phyloP scores from a whole-genome alignment of 1,140 invertebrate genomes.

The Euborellia annulipes region DNA sequence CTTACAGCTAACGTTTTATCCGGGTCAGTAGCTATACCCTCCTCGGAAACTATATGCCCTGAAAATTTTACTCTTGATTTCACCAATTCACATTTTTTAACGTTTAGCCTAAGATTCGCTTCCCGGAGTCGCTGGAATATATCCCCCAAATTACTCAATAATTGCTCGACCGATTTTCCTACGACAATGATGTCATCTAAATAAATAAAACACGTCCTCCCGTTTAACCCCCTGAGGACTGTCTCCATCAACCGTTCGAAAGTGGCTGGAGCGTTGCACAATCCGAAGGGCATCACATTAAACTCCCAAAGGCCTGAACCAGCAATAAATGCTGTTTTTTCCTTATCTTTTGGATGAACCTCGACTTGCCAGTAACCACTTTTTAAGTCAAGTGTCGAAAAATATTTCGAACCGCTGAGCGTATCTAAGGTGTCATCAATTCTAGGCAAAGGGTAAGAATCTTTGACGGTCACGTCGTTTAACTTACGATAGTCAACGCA shows the following conservation, averaged over 20 bases:
- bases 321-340: conserved; percentile 31
- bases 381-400: conserved; percentile 22
- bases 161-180: not conserved
- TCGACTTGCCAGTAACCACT: conserved; percentile 21
- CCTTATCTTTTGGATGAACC: conserved; percentile 16
- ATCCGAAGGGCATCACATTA: conserved; percentile 22
- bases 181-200: conserved; percentile 5
- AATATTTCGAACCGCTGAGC: conserved; percentile 18
- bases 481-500: conserved; percentile 26
- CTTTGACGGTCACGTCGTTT: conserved; percentile 23
- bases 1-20: conserved; percentile 15
- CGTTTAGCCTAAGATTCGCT: conserved; percentile 18
- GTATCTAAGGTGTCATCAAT: conserved; percentile 25
- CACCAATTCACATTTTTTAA: conserved; percentile 21
- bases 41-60: conserved; percentile 16
- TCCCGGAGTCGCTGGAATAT: no score
- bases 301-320: conserved; percentile 22
- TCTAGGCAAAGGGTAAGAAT: conserved; percentile 28
- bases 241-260: conserved; percentile 20
- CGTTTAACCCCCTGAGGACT: conserved; percentile 12
- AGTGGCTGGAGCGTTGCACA: conserved; percentile 22
- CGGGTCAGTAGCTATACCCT: conserved; percentile 17
- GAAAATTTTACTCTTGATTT: conserved; percentile 16
- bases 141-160: no score
- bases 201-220: conserved; percentile 6